Base-by-base conservation (phyloP, 2,113 vertebrate genomes). In the Calonectris borealis region DNA sequence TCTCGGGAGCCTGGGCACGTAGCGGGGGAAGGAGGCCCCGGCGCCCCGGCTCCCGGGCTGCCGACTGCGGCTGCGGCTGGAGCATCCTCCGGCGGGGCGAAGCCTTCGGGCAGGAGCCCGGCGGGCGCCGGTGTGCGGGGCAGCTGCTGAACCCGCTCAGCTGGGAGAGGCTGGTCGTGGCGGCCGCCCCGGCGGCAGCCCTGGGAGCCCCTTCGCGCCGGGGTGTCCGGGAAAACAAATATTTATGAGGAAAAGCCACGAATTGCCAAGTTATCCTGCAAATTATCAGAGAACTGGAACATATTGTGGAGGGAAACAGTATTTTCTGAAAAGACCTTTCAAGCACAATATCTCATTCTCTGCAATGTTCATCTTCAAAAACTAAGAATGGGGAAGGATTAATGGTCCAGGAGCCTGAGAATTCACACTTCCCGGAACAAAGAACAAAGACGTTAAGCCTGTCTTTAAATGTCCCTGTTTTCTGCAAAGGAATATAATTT, bases 401-500 rank as follows among this genome's bases (percentile, higher is more conserved):
- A 97, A 97, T 96, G 93, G 96, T 83, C 75, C 94, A 83, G 90
- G 81, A 86, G 92, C 66, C 77, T 46, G 82, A 75, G 77, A 90
- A 94, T 87, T 90, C 48, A 14, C 93, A 88, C 86, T 97, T 95
- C 86, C 95, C n/a, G 32, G 86, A 95, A 89, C 90, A 94, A 92
- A 94, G 96, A 97, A 95, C 94, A 96, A 96, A 98, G 96, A 88
- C 22, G 66, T 34, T 65, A 86, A 96, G 84, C 61, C 77, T 86
- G 78, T 38, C 86, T 97, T 95, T 96, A 97, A 96, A 96, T 96
- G 94, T 86, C 75, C 60, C 83, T 97, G 72, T 94, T 97, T 98
- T 95, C 94, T 94, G 97, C 95, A 97, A 97, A 98, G 91, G 88
- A 92, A 93, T 96, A 92, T 88, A 97, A 96, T 93, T 97, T 94